These are phyloP conservation scores for Nannoperca australis DNA, from an alignment of 2,797 vertebrate genomes.

Conservation along the genomic window DNA sequence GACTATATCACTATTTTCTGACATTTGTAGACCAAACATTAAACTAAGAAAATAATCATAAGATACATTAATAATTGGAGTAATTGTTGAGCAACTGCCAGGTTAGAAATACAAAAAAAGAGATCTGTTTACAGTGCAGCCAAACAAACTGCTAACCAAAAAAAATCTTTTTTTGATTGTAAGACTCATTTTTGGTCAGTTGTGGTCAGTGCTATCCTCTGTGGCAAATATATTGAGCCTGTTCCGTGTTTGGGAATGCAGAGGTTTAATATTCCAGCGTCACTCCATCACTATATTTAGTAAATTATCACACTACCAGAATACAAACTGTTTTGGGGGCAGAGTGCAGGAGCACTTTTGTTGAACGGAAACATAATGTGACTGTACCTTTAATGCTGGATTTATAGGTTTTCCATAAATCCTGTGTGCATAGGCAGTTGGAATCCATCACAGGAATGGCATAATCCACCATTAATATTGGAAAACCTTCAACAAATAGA, in stretches of 20 bases:
- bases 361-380: too few species aligned
- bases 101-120: not conserved
- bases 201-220: too few species aligned
- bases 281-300: not conserved
- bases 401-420: not conserved
- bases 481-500: too few species aligned
- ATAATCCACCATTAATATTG: too few species aligned
- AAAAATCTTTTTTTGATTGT: too few species aligned
- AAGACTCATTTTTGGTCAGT: not conserved
- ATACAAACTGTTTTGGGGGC: not conserved
- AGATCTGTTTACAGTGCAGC: not conserved
- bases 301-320: not conserved
- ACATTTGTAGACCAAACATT: not conserved
- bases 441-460: not conserved
- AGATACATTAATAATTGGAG: not conserved
- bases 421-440: not conserved
- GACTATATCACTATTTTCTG: not conserved
- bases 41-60: fast-evolving
- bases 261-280: not conserved
- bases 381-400: not conserved
- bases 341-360: not conserved
- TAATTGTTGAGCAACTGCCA: not conserved
- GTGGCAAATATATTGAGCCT: too few species aligned
- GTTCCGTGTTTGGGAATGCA: not conserved
- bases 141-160: too few species aligned